phyloP scores from a whole-genome alignment of 2,113 vertebrate genomes.

The Mesembrinibis cayennensis region DNA sequence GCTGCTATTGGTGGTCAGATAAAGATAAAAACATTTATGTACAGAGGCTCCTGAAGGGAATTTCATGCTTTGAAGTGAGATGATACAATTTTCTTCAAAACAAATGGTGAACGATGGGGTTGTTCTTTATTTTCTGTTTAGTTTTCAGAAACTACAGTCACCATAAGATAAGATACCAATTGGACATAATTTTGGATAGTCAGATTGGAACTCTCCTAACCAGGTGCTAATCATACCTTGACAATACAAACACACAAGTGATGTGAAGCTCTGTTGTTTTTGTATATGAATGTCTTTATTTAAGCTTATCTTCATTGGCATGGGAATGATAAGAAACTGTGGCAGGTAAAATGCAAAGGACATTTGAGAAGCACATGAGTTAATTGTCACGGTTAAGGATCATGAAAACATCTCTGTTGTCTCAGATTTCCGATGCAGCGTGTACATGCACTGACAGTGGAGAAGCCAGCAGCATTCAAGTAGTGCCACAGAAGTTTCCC shows the following conservation, averaged over 20 bases:
- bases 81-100: neutral
- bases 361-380: neutral
- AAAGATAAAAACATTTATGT: neutral
- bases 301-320: slow-evolving; percentile 42
- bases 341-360: neutral
- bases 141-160: neutral
- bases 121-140: neutral
- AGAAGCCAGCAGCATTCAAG: neutral
- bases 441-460: neutral
- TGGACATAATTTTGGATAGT: neutral
- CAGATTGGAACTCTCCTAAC: neutral
- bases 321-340: slow-evolving; percentile 1
- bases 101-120: neutral
- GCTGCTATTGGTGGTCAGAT: neutral
- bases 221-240: neutral
- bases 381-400: slow-evolving; percentile 30
- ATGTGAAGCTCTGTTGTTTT: neutral
- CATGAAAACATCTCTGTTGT: neutral
- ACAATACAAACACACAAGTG: neutral
- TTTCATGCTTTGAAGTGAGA: neutral
- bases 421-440: neutral
- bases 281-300: neutral
- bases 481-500: neutral
- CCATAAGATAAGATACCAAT: neutral
- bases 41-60: neutral